Conservation (phyloP, 2,797 vertebrate genomes). For the Toxotes lorentzi region DNA sequence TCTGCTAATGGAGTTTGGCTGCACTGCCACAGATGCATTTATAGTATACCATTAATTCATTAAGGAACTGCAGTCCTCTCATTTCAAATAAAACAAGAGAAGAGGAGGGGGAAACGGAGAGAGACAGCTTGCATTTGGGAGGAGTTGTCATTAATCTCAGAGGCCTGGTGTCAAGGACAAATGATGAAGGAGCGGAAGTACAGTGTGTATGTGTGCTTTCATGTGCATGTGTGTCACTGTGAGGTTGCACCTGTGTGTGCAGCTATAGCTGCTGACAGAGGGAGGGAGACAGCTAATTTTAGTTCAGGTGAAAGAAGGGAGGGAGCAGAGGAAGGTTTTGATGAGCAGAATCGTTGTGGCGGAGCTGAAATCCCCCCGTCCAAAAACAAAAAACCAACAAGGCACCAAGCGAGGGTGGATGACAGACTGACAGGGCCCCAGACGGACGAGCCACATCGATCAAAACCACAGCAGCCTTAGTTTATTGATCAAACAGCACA, state of each 20-base stretch:
- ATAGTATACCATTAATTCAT: slow-evolving; percentile 79
- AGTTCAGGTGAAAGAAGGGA: slow-evolving; percentile 67
- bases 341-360: slow-evolving; percentile 45
- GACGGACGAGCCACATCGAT: slow-evolving; percentile 73
- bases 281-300: slow-evolving; percentile 71
- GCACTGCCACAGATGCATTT: slow-evolving; percentile 70
- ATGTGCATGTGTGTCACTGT: slow-evolving; percentile 30
- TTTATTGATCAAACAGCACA: slow-evolving; percentile 73
- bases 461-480: slow-evolving; percentile 69
- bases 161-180: slow-evolving; percentile 76
- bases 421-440: slow-evolving; percentile 54
- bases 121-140: slow-evolving; percentile 47
- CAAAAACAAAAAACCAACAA: slow-evolving; percentile 10
- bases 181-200: slow-evolving; percentile 49
- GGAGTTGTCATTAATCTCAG: slow-evolving; percentile 59
- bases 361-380: slow-evolving; percentile 34
- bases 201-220: slow-evolving; percentile 33
- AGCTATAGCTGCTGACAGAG: slow-evolving; percentile 62
- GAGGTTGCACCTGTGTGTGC: slow-evolving; percentile 68
- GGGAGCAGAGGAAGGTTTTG: slow-evolving; percentile 48
- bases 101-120: slow-evolving; percentile 15
- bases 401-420: slow-evolving; percentile 41
- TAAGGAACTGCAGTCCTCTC: slow-evolving; percentile 72
- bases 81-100: slow-evolving; percentile 61
- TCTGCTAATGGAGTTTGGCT: slow-evolving; percentile 82